Percentiles rank a stretch among this genome's conserved stretches.
These are phyloP conservation scores for Carlito syrichta DNA, from an alignment of 2,113 vertebrate genomes.

Conservation along the genomic window DNA sequence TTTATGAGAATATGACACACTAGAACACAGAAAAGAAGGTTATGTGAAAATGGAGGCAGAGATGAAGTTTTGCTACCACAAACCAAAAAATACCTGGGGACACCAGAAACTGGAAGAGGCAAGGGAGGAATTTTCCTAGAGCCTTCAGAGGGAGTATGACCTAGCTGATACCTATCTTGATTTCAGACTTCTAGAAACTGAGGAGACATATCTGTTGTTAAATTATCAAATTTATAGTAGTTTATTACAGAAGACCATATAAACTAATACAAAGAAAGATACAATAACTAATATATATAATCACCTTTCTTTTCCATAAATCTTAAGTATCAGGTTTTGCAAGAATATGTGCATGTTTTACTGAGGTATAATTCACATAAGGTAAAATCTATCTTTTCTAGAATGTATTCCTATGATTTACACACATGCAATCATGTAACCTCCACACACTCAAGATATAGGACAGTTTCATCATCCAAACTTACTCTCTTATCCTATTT, in stretches of 20 bases:
- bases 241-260: background rate
- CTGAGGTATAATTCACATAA: background rate
- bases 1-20: background rate
- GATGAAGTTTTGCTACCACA: background rate
- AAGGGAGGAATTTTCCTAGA: background rate
- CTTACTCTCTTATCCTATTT: background rate
- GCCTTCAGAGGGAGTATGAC: rapidly evolving
- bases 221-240: background rate
- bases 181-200: background rate
- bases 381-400: background rate
- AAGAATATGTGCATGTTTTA: background rate
- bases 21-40: background rate
- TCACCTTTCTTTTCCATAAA: background rate
- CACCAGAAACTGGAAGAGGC: background rate
- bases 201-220: background rate
- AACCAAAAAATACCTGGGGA: background rate
- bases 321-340: background rate
- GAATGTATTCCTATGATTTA: background rate
- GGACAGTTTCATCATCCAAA: background rate
- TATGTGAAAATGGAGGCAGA: background rate
- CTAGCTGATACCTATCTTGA: background rate
- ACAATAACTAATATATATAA: background rate
- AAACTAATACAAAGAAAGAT: background rate
- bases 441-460: background rate
- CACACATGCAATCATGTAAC: background rate